These are phyloP conservation scores for Zoroaster sp. DNA, from an alignment of 53 echinoderm and acorn worm species.

Conservation along the genomic window DNA sequence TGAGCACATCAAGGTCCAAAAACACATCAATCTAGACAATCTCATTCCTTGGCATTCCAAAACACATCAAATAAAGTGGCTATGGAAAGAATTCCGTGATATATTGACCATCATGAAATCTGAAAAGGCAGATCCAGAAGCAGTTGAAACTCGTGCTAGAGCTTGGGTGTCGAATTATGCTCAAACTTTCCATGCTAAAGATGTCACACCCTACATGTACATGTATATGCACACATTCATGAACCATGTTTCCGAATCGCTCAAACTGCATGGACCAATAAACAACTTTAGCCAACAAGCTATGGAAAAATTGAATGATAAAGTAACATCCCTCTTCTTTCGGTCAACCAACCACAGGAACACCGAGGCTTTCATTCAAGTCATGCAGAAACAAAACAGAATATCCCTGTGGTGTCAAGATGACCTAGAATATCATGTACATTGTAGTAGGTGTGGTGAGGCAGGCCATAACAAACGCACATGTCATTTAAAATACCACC, in stretches of 20 bases:
- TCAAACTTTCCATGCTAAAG: conserved; percentile 1
- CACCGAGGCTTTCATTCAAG: conserved; percentile 35
- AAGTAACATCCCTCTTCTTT: conserved; percentile 6
- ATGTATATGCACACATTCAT: no score
- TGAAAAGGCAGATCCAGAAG: not conserved
- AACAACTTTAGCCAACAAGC: conserved; percentile 51
- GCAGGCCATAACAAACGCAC: not conserved
- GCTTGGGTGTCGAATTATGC: conserved; percentile 42
- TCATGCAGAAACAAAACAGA: conserved; percentile 38
- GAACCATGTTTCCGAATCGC: conserved; percentile 25
- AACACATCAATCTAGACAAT: not conserved
- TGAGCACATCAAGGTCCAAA: no score
- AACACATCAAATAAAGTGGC: no score
- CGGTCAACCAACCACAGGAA: conserved; percentile 36
- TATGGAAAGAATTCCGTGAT: not conserved
- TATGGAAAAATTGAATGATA: conserved; percentile 59
- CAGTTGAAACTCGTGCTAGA: conserved; percentile 9
- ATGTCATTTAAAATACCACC: no score
- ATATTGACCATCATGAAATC: not conserved
- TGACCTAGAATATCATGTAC: not conserved
- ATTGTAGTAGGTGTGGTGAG: conserved; percentile 16
- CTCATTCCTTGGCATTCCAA: conserved; percentile 13
- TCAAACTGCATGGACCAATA: conserved; percentile 30
- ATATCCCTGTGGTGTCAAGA: not conserved
- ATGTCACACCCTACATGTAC: conserved; percentile 61